Conservation (phyloP, 2,797 vertebrate genomes). For the Hybognathus amarus region DNA sequence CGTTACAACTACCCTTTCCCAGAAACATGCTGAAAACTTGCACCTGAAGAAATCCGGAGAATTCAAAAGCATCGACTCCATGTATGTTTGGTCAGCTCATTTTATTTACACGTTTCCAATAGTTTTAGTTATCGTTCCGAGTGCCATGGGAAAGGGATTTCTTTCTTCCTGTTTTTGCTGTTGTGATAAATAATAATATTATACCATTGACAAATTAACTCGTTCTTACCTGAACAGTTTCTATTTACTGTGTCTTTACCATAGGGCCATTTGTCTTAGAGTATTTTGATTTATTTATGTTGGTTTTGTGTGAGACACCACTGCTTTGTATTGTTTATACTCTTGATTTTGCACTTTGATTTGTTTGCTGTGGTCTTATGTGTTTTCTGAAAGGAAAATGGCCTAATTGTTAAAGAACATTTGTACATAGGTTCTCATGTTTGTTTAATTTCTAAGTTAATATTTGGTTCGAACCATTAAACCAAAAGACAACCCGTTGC, state of each 20-base stretch:
- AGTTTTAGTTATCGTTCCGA: constrained; percentile 1
- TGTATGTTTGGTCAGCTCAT: background rate
- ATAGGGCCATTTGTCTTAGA: constrained; percentile 43
- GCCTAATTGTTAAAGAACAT: constrained; percentile 19
- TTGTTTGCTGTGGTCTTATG: constrained; percentile 16
- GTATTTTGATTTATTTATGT: constrained; percentile 26
- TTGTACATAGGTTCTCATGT: constrained; percentile 17
- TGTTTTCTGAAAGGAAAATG: constrained; percentile 23
- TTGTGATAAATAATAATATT: background rate
- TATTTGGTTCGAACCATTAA: constrained; percentile 32
- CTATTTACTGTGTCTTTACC: constrained; percentile 25
- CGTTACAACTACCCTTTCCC: background rate
- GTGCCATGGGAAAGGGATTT: background rate
- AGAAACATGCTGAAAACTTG: background rate
- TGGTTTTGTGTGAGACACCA: constrained; percentile 23
- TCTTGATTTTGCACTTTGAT: constrained; percentile 36
- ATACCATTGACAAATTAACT: constrained; percentile 4
- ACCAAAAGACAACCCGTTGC: background rate
- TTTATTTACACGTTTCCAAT: constrained; percentile 11
- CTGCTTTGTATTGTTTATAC: background rate
- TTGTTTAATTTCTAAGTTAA: constrained; percentile 25
- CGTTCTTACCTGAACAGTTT: background rate
- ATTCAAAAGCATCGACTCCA: background rate
- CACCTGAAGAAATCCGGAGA: background rate
- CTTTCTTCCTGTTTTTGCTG: background rate